These are phyloP conservation scores for Tringa solitaria DNA, from an alignment of 2,113 vertebrate species.

Conservation along the genomic window DNA sequence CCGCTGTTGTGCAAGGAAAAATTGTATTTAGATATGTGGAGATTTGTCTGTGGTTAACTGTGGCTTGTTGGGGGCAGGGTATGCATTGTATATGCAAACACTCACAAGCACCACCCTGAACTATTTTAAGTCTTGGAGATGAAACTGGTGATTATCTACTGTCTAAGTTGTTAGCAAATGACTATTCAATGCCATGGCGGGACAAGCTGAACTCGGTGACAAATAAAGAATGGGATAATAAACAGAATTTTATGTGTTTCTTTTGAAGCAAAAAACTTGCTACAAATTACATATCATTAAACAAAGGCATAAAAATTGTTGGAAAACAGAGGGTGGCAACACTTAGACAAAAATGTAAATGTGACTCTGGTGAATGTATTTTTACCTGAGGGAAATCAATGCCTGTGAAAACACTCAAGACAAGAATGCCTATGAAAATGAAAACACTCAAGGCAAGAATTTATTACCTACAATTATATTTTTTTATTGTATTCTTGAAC, in stretches of 20 bases:
- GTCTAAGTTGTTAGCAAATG: constrained; percentile 67
- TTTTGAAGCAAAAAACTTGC: constrained; percentile 67
- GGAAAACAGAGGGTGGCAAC: constrained; percentile 39
- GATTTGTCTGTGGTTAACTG: constrained; percentile 40
- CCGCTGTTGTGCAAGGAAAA: constrained; percentile 8
- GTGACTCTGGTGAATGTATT: constrained; percentile 17
- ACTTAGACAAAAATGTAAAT: constrained; percentile 27
- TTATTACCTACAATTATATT: constrained; percentile 18
- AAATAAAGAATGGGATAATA: constrained; percentile 65
- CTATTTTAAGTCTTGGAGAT: constrained; percentile 73
- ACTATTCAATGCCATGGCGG: constrained; percentile 8
- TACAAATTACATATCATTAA: constrained; percentile 61
- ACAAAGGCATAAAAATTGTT: constrained; percentile 70
- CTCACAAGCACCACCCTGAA: constrained; percentile 66
- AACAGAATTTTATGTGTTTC: constrained; percentile 44
- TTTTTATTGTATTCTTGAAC: constrained; percentile 32
- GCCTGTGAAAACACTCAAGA: constrained; percentile 19
- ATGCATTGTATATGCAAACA: not conserved
- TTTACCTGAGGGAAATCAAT: constrained; percentile 49
- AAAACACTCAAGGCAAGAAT: constrained; percentile 30
- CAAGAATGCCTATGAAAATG: constrained; percentile 31
- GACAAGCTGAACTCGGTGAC: constrained; percentile 15
- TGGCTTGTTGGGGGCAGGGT: constrained; percentile 27
- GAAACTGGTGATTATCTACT: constrained; percentile 70
- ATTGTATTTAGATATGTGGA: constrained; percentile 18